Evolutionary conservation across 2,113 vertebrate genomes (phyloP).

Genomic region (Chaenogobius annularis): DNA sequence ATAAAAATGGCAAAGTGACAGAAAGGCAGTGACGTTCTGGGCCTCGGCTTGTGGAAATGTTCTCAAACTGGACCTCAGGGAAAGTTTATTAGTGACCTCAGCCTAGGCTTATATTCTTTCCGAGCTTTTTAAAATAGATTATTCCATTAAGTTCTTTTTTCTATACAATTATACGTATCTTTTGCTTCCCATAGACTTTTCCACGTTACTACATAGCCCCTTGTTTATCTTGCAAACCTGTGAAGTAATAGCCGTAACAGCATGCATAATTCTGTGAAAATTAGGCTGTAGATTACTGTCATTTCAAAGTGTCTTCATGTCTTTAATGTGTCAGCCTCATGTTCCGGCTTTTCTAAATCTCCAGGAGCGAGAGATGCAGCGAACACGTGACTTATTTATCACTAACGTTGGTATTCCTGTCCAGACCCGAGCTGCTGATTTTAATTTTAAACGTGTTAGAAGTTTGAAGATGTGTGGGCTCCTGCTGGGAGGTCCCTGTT

Average conservation of each 20-base stretch:
- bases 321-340: slow-evolving; percentile 40
- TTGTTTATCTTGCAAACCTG: slow-evolving; percentile 43
- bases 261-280: slow-evolving; percentile 51
- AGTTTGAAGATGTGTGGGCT: not conserved
- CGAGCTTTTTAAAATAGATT: not conserved
- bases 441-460: slow-evolving; percentile 10
- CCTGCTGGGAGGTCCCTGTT: slow-evolving; percentile 11
- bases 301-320: slow-evolving; percentile 30
- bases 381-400: slow-evolving; percentile 14
- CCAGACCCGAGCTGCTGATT: slow-evolving; percentile 13
- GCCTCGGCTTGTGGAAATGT: no score
- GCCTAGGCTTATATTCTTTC: no score
- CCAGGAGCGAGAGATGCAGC: slow-evolving; percentile 8
- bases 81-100: no score
- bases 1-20: no score
- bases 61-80: no score
- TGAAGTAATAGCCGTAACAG: slow-evolving; percentile 35
- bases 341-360: slow-evolving; percentile 17
- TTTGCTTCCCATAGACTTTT: not conserved
- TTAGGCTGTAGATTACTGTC: slow-evolving; percentile 44
- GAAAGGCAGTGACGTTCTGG: no score
- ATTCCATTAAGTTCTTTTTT: not conserved
- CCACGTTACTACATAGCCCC: slow-evolving; percentile 8
- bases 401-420: slow-evolving; percentile 14
- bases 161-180: not conserved